Evolutionary conservation across 2,113 vertebrate genomes (phyloP), one percentile per base, ranked within the genome.

Genomic region (Amia ocellicauda): DNA sequence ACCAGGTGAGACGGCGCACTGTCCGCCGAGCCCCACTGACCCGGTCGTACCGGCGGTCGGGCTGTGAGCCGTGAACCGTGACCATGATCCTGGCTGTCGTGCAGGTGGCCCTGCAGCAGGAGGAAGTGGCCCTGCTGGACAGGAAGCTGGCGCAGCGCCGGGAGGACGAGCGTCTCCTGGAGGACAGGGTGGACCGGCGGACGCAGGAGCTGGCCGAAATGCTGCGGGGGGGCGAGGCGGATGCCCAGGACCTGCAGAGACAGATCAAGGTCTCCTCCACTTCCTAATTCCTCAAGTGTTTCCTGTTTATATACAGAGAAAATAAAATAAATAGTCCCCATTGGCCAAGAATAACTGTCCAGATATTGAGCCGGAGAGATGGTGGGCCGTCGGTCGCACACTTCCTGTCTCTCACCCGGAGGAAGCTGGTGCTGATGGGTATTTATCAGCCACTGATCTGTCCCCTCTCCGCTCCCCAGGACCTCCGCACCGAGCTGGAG

Each of bases 401-500:
- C 31, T 36, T 7, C 5, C 5, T 47, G 3, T n/a, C n/a, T 47
- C 16, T 17, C 43, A n/a, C n/a, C n/a, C 14, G 16, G 13, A 47
- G 13, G 13, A 4, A 17, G 43, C 43, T 47, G 43, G 43, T 47
- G 13, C 43, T 47, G 43, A 47, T n/a, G 4, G 51, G 8, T 13
- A 14, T 53, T 3, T 53, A 20, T 16, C 1, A 11, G 51, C 20
- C 51, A 53, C 3, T 22, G 20, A 53, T 23, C 3, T 8, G 24
- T 53, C 51, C 20, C 23, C 9, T 41, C 24, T 31, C 4, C n/a
- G 68, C 5, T 66, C 60, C 51, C 47, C 17, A 93, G 92, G 91
- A 93, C 76, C 71, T 90, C 55, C 90, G 84, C 53, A 74, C 62
- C 10, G 69, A 90, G 67, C 62, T 93, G 42, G 88, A 86, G 71